Percentiles rank a stretch among this genome's conserved stretches.
Conservation (phyloP, 1,140 invertebrate species). For the Lepeophtheirus salmonis region DNA sequence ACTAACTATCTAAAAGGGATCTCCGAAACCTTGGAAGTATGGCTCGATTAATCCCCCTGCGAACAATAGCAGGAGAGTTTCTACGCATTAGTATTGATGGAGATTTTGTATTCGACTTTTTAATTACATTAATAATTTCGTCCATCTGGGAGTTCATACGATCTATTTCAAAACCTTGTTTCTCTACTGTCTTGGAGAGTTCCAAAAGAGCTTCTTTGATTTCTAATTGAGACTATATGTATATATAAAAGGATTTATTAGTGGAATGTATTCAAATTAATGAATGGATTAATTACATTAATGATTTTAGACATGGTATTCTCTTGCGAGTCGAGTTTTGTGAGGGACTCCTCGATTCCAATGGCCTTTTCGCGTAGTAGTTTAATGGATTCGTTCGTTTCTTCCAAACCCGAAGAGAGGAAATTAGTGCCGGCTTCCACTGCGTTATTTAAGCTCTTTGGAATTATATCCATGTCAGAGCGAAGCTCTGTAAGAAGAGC, state of each 20-base stretch:
- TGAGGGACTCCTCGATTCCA: neutral
- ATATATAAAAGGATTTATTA: neutral
- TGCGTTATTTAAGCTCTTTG: neutral
- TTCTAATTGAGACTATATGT: neutral
- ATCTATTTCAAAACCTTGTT: neutral
- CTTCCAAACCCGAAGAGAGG: neutral
- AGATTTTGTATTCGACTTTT: neutral
- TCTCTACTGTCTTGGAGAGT: neutral
- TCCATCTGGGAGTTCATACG: neutral
- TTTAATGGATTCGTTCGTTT: neutral
- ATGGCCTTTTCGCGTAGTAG: neutral
- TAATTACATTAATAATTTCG: neutral
- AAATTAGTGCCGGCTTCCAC: neutral
- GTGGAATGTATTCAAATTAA: neutral
- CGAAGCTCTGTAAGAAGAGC: neutral
- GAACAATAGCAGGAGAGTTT: neutral
- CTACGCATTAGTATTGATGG: neutral
- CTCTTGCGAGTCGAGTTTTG: neutral
- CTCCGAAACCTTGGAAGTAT: neutral
- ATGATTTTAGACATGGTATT: neutral
- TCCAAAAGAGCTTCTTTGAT: neutral
- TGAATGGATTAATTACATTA: neutral
- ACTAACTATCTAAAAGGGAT: neutral
- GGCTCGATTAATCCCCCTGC: neutral
- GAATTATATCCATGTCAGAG: neutral